phyloP scores from a whole-genome alignment of 1,140 invertebrate species.

The Hestina assimilis region DNA sequence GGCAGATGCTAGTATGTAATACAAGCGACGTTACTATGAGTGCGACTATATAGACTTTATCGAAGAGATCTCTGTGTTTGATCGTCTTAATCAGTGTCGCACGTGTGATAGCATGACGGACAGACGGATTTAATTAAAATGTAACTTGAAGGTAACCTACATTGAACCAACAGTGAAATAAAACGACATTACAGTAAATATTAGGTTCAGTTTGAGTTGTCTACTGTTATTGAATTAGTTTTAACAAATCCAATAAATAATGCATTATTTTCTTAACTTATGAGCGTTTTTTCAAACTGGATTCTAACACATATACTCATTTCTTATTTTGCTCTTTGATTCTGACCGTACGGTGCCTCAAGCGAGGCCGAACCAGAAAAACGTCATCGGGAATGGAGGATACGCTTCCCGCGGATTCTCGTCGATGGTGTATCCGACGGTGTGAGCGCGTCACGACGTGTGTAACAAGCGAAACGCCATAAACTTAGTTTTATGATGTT shows the following conservation, averaged over 20 bases:
- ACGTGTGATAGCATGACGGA: conserved; percentile 4
- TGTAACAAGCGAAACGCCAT: too few relatives aligned
- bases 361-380: too few relatives aligned
- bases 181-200: neutral
- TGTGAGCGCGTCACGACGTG: too few relatives aligned
- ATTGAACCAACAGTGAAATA: neutral
- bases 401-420: too few relatives aligned
- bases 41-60: neutral
- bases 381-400: too few relatives aligned
- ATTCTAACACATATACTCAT: too few relatives aligned
- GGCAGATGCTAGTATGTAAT: too few relatives aligned
- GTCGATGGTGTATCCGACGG: too few relatives aligned
- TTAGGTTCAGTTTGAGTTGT: neutral
- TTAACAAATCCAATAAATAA: conserved; percentile 2
- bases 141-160: conserved; percentile 1
- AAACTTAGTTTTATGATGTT: too few relatives aligned
- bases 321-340: too few relatives aligned
- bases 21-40: neutral
- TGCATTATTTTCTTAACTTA: neutral
- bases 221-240: neutral
- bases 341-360: too few relatives aligned
- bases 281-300: neutral
- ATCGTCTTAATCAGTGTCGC: conserved; percentile 6
- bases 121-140: conserved; percentile 5
- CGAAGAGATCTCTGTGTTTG: neutral